Evolutionary conservation across 2,797 vertebrate species (phyloP).

Genomic region (Euthynnus affinis): DNA sequence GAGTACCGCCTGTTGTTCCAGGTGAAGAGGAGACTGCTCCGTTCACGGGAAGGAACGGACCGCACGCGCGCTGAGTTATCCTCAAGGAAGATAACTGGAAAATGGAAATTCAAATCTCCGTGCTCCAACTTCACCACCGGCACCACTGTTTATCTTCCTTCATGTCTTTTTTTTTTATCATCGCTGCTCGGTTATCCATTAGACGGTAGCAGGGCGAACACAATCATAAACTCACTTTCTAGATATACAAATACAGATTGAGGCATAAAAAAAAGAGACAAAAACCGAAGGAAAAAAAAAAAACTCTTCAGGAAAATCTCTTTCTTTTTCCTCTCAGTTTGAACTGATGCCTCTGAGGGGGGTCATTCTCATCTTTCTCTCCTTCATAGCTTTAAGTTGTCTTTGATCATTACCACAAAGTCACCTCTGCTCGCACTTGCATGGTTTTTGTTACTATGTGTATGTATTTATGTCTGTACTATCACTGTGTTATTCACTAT

Average conservation of each 20-base stretch:
- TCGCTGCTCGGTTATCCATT: slow-evolving; percentile 8
- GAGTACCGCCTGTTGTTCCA: slow-evolving; percentile 55
- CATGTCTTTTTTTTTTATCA: slow-evolving; percentile 25
- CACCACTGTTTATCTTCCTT: slow-evolving; percentile 18
- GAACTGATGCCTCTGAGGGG: slow-evolving; percentile 25
- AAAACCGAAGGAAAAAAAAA: slow-evolving; percentile 44
- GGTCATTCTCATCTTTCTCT: slow-evolving; percentile 15
- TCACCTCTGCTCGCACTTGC: slow-evolving; percentile 67
- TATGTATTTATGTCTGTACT: slow-evolving; percentile 78
- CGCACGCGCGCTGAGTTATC: slow-evolving; percentile 3
- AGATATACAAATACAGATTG: slow-evolving; percentile 1
- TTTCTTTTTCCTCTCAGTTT: slow-evolving; percentile 24
- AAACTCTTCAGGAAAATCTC: slow-evolving; percentile 20
- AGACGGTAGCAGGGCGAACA: slow-evolving; percentile 2
- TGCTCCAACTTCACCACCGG: slow-evolving; percentile 7
- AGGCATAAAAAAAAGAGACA: slow-evolving; percentile 22
- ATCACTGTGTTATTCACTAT: slow-evolving; percentile 78
- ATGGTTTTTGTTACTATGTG: slow-evolving; percentile 72
- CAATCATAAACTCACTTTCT: slow-evolving; percentile 29
- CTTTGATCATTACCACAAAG: slow-evolving; percentile 43
- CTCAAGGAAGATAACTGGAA: slow-evolving; percentile 34
- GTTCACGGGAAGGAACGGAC: slow-evolving; percentile 53
- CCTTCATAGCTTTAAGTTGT: slow-evolving; percentile 42
- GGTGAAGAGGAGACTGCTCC: slow-evolving; percentile 40
- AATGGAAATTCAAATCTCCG: slow-evolving; percentile 21